A percentile compares a stretch with the other conserved stretches of the same genome.
Conservation (phyloP, 1,140 invertebrate species). For the Drosophila persimilis region DNA sequence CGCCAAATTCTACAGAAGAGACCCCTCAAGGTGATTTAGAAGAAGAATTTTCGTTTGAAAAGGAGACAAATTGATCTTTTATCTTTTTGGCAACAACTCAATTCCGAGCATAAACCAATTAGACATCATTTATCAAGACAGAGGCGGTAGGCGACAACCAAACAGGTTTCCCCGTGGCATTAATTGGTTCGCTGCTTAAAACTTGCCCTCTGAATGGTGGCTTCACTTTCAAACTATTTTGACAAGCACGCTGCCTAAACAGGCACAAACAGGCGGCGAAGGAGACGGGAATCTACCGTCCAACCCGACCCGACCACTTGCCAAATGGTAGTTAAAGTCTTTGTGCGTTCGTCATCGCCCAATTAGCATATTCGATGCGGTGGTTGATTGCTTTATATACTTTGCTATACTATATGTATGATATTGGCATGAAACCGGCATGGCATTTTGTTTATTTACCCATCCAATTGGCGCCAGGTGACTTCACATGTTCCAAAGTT, state of each 20-base stretch:
- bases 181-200: conserved; percentile 28
- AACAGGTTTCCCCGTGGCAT: conserved; percentile 56
- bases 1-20: neutral
- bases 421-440: conserved; percentile 38
- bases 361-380: conserved; percentile 52
- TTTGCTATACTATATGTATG: conserved; percentile 1
- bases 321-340: conserved; percentile 35
- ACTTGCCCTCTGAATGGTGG: conserved; percentile 19
- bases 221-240: conserved; percentile 54
- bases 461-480: conserved; percentile 71
- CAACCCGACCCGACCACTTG: conserved; percentile 1
- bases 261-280: neutral
- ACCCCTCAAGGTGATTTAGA: conserved; percentile 22
- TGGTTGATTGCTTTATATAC: conserved; percentile 19
- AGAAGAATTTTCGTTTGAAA: conserved; percentile 58
- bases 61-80: conserved; percentile 15
- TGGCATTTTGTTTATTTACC: conserved; percentile 62
- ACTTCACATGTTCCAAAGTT: conserved; percentile 45
- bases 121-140: conserved; percentile 41
- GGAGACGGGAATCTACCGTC: conserved; percentile 12
- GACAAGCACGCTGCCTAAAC: conserved; percentile 45
- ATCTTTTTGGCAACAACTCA: conserved; percentile 30
- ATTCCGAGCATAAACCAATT: conserved; percentile 41
- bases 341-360: conserved; percentile 63
- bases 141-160: conserved; percentile 31